These are phyloP conservation scores for Imbricaverruca yamaguchii DNA, from an alignment of 2,888 invertebrate genomes.

Conservation along the genomic window DNA sequence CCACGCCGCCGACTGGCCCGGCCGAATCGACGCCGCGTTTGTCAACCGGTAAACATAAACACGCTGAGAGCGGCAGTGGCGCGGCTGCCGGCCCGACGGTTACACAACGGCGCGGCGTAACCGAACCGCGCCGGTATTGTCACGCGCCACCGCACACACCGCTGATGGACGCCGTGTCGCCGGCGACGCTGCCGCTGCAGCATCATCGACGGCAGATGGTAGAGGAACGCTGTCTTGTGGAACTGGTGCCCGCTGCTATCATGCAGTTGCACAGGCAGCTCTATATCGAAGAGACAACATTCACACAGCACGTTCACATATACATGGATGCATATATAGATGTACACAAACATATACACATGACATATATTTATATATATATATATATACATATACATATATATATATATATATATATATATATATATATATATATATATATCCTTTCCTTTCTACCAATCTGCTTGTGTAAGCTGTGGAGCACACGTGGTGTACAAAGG, in stretches of 20 bases:
- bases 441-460: no score
- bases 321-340: background rate
- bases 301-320: background rate
- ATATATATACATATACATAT: background rate
- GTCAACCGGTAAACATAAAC: background rate
- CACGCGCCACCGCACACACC: background rate
- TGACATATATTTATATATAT: background rate
- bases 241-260: no score
- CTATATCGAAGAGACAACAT: no score
- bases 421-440: no score
- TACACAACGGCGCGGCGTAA: slow-evolving; percentile 1
- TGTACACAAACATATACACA: background rate
- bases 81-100: background rate
- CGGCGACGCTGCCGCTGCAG: no score
- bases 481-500: no score
- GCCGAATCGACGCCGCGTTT: no score
- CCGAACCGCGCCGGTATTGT: background rate
- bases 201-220: no score
- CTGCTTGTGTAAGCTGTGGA: no score
- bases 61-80: background rate
- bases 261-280: no score
- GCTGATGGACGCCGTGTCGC: no score
- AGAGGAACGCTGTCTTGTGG: no score
- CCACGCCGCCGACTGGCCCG: background rate
- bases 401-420: background rate